These are phyloP conservation scores for Ceratitis capitata DNA, from an alignment of 1,140 invertebrate genomes.

Conservation along the genomic window DNA sequence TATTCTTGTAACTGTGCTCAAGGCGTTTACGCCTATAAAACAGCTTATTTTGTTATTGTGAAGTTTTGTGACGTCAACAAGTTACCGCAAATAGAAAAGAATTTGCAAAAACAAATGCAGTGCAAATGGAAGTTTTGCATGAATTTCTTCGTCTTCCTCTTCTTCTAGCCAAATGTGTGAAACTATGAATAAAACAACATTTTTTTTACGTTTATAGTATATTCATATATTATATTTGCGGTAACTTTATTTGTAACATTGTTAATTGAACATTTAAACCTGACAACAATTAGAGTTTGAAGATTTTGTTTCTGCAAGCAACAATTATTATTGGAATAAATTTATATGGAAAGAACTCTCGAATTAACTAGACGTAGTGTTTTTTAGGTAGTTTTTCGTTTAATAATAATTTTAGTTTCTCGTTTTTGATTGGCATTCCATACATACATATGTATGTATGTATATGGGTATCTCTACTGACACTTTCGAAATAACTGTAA, in stretches of 20 bases:
- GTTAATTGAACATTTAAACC: slow-evolving; percentile 26
- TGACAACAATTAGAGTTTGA: slow-evolving; percentile 35
- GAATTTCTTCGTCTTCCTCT: no score
- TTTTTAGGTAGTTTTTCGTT: not conserved
- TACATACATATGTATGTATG: not conserved
- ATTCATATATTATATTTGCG: slow-evolving; percentile 54
- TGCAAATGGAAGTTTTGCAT: not conserved
- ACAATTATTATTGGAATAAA: slow-evolving; percentile 10
- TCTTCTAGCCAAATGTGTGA: slow-evolving; percentile 15
- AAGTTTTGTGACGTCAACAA: slow-evolving; percentile 42
- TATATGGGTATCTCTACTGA: not conserved
- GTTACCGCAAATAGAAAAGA: slow-evolving; percentile 57
- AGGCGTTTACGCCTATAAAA: no score
- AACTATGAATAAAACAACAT: slow-evolving; percentile 59
- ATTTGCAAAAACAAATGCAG: not conserved
- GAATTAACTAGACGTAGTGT: not conserved
- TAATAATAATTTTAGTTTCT: not conserved
- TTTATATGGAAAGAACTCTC: not conserved
- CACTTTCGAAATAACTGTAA: not conserved
- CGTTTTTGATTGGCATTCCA: not conserved
- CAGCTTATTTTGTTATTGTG: no score
- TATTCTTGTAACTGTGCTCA: no score
- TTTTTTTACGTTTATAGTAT: slow-evolving; percentile 42
- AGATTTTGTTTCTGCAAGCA: slow-evolving; percentile 22
- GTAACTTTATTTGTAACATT: slow-evolving; percentile 57